Evolutionary conservation across 2,797 vertebrate species (phyloP).

Genomic region (Tragelaphus eurycerus): DNA sequence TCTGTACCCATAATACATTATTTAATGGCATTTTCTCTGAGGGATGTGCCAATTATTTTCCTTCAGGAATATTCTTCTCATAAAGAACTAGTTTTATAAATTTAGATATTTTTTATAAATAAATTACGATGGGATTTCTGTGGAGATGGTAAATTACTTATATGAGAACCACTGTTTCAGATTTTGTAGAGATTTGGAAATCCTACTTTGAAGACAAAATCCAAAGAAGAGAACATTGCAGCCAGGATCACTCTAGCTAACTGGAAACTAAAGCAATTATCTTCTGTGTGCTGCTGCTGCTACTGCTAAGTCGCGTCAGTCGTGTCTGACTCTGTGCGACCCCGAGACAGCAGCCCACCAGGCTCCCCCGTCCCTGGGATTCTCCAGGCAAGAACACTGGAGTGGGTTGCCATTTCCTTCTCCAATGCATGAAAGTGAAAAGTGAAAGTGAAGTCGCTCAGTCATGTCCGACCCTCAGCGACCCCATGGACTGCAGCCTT

Average conservation of each 20-base stretch:
- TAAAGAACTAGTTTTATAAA: constrained; percentile 23
- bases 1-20: neutral
- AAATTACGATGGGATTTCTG: neutral
- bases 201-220: neutral
- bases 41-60: neutral
- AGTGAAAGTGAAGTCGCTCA: too few relatives aligned
- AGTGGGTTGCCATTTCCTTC: too few relatives aligned
- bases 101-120: neutral
- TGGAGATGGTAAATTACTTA: neutral
- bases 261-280: neutral
- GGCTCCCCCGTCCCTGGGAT: too few relatives aligned
- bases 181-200: neutral
- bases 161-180: neutral
- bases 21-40: constrained; percentile 13
- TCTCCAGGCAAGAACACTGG: too few relatives aligned
- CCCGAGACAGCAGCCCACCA: too few relatives aligned
- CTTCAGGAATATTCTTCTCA: neutral
- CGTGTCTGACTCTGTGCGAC: too few relatives aligned
- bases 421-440: too few relatives aligned
- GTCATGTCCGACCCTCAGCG: too few relatives aligned
- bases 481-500: too few relatives aligned
- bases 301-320: too few relatives aligned
- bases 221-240: neutral
- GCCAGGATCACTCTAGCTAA: neutral
- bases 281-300: neutral